Percentiles rank a stretch among this genome's conserved stretches.
phyloP scores from a whole-genome alignment of 30 jellyfish, hydroid and myxozoan species.

The Aurelia coerulea region DNA sequence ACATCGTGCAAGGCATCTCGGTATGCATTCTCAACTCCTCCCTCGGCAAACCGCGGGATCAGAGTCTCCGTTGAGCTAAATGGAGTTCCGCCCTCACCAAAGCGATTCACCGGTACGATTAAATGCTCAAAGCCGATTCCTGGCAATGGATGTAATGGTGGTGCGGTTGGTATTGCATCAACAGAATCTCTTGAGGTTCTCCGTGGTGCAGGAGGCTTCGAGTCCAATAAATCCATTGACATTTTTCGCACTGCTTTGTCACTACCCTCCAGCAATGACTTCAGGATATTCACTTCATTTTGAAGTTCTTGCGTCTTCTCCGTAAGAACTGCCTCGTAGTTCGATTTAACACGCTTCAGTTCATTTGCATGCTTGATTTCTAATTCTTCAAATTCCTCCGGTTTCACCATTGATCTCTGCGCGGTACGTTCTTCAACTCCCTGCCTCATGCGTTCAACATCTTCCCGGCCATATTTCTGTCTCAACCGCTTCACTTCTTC shows the following conservation, averaged over 20 bases:
- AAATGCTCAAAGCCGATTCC: slow-evolving; percentile 12
- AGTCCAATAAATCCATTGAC: slow-evolving; percentile 4
- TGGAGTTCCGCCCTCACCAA: slow-evolving; percentile 40
- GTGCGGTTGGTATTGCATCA: slow-evolving; percentile 49
- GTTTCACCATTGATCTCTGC: neutral
- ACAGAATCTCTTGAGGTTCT: slow-evolving; percentile 19
- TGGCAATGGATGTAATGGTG: slow-evolving; percentile 15
- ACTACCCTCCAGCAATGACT: slow-evolving; percentile 42
- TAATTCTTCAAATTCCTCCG: slow-evolving; percentile 18
- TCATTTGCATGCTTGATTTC: slow-evolving; percentile 47
- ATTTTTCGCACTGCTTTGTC: slow-evolving; percentile 9
- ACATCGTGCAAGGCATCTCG: slow-evolving; percentile 38
- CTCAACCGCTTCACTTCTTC: slow-evolving; percentile 48
- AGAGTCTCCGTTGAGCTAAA: slow-evolving; percentile 57
- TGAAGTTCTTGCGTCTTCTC: slow-evolving; percentile 61
- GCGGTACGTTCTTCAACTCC: slow-evolving; percentile 1
- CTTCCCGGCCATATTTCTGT: slow-evolving; percentile 46
- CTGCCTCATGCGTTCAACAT: slow-evolving; percentile 21
- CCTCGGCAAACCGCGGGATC: slow-evolving; percentile 63
- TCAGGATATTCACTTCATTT: slow-evolving; percentile 43
- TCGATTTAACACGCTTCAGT: slow-evolving; percentile 18
- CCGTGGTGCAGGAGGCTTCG: neutral
- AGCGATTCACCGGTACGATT: slow-evolving; percentile 3
- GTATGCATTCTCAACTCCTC: slow-evolving; percentile 30
- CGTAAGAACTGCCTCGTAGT: slow-evolving; percentile 12